Conservation (phyloP, 2,113 vertebrate species). For the Phoenicopterus ruber region DNA sequence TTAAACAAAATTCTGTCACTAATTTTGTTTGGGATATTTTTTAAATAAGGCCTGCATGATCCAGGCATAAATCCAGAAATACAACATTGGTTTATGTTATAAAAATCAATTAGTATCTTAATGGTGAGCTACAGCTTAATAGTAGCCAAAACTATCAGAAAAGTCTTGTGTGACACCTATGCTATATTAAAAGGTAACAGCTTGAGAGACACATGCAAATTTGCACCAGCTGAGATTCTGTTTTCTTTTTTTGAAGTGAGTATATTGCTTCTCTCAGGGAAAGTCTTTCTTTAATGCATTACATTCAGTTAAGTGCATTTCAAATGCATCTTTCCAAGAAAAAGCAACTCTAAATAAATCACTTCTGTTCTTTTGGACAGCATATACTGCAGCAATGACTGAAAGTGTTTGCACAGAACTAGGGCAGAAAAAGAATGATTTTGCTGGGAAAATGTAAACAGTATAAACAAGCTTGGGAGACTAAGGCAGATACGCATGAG, state of each 20-base stretch:
- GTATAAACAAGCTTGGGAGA: background rate
- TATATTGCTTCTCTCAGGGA: background rate
- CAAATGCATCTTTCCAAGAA: background rate
- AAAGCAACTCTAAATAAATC: conserved; percentile 10
- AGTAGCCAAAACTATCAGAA: background rate
- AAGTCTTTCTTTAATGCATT: background rate
- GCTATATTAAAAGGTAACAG: background rate
- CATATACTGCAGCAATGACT: background rate
- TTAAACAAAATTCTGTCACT: background rate
- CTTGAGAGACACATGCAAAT: background rate
- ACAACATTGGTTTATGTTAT: background rate
- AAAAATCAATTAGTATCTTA: background rate
- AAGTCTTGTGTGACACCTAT: background rate
- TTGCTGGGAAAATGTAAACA: conserved; percentile 52
- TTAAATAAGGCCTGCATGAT: background rate
- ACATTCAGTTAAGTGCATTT: background rate
- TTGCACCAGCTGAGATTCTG: background rate
- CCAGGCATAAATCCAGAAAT: background rate
- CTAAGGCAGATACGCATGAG: background rate
- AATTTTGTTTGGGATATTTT: background rate
- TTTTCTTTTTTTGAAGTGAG: background rate
- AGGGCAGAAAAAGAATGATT: conserved; percentile 10
- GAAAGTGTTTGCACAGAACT: conserved; percentile 35
- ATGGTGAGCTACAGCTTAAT: background rate
- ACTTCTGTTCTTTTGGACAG: background rate